phyloP scores from a whole-genome alignment of 2,888 invertebrate species.

The Trimorus sp. region DNA sequence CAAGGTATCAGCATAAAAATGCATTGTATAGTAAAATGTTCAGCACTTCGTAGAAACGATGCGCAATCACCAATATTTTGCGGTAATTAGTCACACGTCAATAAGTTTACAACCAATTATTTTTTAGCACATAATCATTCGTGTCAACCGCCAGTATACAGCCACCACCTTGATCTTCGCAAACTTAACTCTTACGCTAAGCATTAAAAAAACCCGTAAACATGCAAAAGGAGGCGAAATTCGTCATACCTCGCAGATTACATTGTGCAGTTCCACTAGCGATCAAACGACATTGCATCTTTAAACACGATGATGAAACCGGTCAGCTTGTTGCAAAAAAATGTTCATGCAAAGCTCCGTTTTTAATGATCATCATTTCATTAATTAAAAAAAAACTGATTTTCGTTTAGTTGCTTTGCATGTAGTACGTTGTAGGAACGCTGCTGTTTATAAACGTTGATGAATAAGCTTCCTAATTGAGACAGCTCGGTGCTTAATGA shows the following conservation, averaged over 20 bases:
- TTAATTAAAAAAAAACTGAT: conserved; percentile 1
- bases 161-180: background rate
- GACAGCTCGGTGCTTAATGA: conserved; percentile 16
- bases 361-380: no score
- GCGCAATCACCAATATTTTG: no score
- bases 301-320: background rate
- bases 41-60: no score
- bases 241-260: conserved; percentile 2
- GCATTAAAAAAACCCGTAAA: background rate
- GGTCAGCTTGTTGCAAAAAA: background rate
- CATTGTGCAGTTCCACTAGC: conserved; percentile 3
- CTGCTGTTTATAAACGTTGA: conserved; percentile 5
- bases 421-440: background rate
- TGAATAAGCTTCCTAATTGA: conserved; percentile 34
- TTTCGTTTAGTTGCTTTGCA: conserved; percentile 19
- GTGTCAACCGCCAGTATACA: no score
- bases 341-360: background rate
- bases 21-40: no score
- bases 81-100: no score
- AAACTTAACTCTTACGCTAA: background rate
- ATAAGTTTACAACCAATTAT: no score
- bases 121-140: no score
- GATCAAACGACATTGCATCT: background rate
- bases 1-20: no score
- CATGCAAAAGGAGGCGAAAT: conserved; percentile 4